Evolutionary conservation across 2,888 invertebrate species (phyloP).

Genomic region (Acleris emargana): DNA sequence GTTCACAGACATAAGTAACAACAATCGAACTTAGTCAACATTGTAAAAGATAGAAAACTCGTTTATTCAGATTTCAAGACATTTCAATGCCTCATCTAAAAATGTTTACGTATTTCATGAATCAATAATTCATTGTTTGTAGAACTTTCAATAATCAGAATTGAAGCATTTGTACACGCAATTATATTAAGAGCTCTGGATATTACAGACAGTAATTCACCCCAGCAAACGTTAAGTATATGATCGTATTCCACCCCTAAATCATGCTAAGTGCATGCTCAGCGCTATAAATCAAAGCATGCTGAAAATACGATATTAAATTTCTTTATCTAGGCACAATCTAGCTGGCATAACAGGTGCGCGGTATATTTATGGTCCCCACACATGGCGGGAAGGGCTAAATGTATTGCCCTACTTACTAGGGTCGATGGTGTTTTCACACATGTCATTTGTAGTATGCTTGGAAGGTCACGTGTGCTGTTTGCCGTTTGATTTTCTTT

Average conservation of each 20-base stretch:
- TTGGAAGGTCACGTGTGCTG: conserved; percentile 17
- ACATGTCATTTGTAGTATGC: conserved; percentile 29
- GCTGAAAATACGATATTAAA: conserved; percentile 36
- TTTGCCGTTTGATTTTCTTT: conserved; percentile 26
- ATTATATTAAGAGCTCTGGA: neutral
- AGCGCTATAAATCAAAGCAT: conserved; percentile 31
- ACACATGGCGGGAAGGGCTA: conserved; percentile 21
- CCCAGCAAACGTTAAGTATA: conserved; percentile 29
- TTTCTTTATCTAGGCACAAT: conserved; percentile 37
- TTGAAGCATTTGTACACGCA: too few species aligned
- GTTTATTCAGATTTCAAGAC: too few species aligned
- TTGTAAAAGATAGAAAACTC: too few species aligned
- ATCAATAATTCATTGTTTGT: too few species aligned
- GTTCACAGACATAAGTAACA: too few species aligned
- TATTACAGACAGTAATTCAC: conserved; percentile 8
- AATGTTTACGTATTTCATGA: too few species aligned
- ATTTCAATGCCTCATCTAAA: too few species aligned
- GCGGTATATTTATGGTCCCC: conserved; percentile 23
- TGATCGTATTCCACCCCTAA: conserved; percentile 36
- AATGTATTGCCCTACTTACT: conserved; percentile 34
- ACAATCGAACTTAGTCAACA: neutral
- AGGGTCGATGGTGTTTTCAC: conserved; percentile 25
- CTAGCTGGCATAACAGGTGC: conserved; percentile 33
- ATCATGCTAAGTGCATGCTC: conserved; percentile 34
- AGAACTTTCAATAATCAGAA: too few species aligned